A percentile compares a stretch with the other conserved stretches of the same genome.
These are phyloP conservation scores for Temnothorax longispinosus DNA, from an alignment of 1,140 invertebrate genomes.

Conservation along the genomic window DNA sequence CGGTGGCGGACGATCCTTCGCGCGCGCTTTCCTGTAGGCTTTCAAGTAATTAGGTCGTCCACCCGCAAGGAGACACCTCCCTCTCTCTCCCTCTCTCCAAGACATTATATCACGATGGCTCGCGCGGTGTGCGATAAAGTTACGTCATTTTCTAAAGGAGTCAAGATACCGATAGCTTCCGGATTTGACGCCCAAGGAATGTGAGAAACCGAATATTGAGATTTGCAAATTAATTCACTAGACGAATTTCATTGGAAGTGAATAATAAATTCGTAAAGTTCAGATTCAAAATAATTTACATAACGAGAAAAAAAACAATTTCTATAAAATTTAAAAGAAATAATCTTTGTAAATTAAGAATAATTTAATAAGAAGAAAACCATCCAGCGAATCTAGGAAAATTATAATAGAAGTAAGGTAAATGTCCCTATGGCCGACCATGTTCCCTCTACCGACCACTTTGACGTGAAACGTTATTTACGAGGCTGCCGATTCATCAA, in stretches of 20 bases:
- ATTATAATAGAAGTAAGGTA: not conserved
- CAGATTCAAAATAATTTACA: not conserved
- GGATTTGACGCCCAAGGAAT: not conserved
- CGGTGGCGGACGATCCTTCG: constrained; percentile 66
- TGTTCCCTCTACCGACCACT: too few species aligned
- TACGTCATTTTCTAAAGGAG: not conserved
- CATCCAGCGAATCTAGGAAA: not conserved
- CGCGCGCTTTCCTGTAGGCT: constrained; percentile 68
- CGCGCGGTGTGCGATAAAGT: not conserved
- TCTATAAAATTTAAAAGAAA: not conserved
- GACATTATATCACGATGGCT: constrained; percentile 16
- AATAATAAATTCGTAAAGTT: not conserved
- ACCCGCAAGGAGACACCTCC: constrained; percentile 66
- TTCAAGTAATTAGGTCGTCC: constrained; percentile 80
- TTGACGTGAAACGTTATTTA: too few species aligned
- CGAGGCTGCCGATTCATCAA: too few species aligned
- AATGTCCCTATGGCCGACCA: too few species aligned
- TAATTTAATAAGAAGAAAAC: not conserved
- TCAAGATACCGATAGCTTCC: not conserved
- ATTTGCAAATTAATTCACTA: not conserved
- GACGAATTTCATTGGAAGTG: not conserved
- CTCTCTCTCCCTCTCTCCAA: constrained; percentile 21
- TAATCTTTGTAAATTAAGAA: not conserved
- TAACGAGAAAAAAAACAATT: not conserved
- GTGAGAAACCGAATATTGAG: not conserved